Evolutionary conservation across 2,888 invertebrate genomes (phyloP), one percentile per base, ranked within the genome.

Genomic region (Polietes domitor): DNA sequence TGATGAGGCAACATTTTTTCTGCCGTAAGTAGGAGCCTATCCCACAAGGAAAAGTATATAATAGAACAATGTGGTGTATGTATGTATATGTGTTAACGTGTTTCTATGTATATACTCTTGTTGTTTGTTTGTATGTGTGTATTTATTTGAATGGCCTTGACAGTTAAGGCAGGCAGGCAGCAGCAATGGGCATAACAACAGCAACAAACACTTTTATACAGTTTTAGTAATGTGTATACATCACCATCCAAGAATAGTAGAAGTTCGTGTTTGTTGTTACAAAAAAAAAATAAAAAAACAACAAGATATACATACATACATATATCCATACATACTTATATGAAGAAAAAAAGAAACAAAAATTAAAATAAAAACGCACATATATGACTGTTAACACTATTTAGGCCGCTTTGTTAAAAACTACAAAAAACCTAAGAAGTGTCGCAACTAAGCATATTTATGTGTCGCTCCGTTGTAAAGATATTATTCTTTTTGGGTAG

Each of bases 131-230:
- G 19, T 74, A 28, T 21, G 28, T 24, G 53, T 28, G 21, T 65
- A 43, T 37, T 41, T 63, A 55, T 63, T 24, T 53, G 37, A 78
- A 81, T 83, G 86, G 83, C 86, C 86, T 86, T 86, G 86, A 81
- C 58, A 78, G 55, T 77, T 68, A 43, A 55, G 26, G 24, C 41
- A 43, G 24, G 75, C 63, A 65, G 41, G 24, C 43, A 68, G 10
- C 41, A 41, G 41, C 19, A 41, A 68, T 43, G 41, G 19, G 43
- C 43, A 41, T 24, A 43, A 24, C 50, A 47, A 37, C 61, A 63
- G 37, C 37, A 73, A 71, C 55, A 77, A 61, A 17, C n/a, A 77
- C n/a, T 68, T 55, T 28, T 61, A 9, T 55, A 37, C 43, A 72
- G 32, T 26, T 79, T 72, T 58, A 26, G 47, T 61, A n/a, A 58